Conservation (phyloP, 2,888 invertebrate genomes). For the Drosophila putrida region DNA sequence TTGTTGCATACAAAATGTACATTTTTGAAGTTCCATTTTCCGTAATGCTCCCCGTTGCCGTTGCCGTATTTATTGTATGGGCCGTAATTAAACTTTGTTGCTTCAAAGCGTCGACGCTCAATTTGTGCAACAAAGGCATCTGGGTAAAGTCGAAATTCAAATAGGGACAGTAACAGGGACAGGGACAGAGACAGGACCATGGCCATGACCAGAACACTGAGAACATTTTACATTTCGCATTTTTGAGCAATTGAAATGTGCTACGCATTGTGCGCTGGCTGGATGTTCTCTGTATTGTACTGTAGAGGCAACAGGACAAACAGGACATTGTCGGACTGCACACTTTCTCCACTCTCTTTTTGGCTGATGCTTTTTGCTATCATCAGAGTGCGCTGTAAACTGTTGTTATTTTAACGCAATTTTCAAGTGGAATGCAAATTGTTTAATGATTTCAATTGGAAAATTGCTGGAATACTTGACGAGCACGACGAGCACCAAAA, state of each 20-base stretch:
- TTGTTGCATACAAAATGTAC: slow-evolving; percentile 59
- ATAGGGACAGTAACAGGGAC: slow-evolving; percentile 28
- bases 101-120: slow-evolving; percentile 76
- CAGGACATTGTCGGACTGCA: slow-evolving; percentile 40
- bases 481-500: slow-evolving; percentile 52
- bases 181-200: slow-evolving; percentile 9
- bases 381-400: slow-evolving; percentile 61
- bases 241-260: slow-evolving; percentile 75
- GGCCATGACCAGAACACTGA: slow-evolving; percentile 30
- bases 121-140: slow-evolving; percentile 75
- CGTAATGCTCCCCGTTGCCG: slow-evolving; percentile 6
- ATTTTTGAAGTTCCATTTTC: slow-evolving; percentile 59
- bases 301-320: slow-evolving; percentile 35
- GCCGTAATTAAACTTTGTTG: slow-evolving; percentile 77
- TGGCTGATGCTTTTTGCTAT: slow-evolving; percentile 39
- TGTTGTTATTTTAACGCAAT: slow-evolving; percentile 83
- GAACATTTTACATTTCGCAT: slow-evolving; percentile 60
- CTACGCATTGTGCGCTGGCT: slow-evolving; percentile 64
- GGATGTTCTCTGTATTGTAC: not conserved
- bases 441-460: slow-evolving; percentile 85
- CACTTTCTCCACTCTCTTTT: slow-evolving; percentile 36
- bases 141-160: slow-evolving; percentile 49
- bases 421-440: slow-evolving; percentile 84
- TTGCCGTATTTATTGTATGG: slow-evolving; percentile 54
- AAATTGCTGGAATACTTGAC: slow-evolving; percentile 83